Evolutionary conservation across 2,113 vertebrate species (phyloP).

Genomic region (Saguinus midas): DNA sequence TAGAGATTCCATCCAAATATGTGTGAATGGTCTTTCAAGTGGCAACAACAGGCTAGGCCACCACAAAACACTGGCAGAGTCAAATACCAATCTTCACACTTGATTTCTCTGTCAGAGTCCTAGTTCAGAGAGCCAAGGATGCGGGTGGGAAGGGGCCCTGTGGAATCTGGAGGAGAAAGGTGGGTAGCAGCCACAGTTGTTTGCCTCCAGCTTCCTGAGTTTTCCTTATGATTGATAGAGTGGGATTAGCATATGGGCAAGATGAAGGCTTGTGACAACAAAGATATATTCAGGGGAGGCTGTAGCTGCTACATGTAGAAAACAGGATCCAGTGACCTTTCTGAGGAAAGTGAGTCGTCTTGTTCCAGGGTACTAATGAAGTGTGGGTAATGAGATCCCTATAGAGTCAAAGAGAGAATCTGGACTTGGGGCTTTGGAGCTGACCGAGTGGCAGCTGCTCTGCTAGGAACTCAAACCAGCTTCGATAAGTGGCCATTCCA

Average conservation of each 20-base stretch:
- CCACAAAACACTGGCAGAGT: not conserved
- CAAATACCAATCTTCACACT: not conserved
- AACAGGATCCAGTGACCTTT: not conserved
- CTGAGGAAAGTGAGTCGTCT: not conserved
- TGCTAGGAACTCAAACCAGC: not conserved
- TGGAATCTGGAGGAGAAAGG: not conserved
- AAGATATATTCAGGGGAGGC: not conserved
- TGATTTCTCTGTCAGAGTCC: not conserved
- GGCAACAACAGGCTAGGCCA: not conserved
- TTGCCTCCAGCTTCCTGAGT: not conserved
- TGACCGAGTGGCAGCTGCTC: not conserved
- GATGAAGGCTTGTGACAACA: not conserved
- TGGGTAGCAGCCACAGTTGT: not conserved
- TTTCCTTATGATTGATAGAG: slow-evolving; percentile 8
- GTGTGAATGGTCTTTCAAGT: slow-evolving; percentile 7
- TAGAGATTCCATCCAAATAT: not conserved
- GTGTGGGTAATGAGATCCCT: not conserved
- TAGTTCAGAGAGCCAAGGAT: not conserved
- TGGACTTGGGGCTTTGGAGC: not conserved
- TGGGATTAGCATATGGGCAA: not conserved
- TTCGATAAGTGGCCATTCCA: not conserved
- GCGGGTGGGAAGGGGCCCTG: not conserved
- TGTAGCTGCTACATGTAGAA: not conserved
- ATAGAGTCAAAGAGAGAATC: not conserved
- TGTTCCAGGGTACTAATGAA: not conserved